These are phyloP conservation scores for Chaetodon auriga DNA, from an alignment of 2,113 vertebrate genomes.

Conservation along the genomic window DNA sequence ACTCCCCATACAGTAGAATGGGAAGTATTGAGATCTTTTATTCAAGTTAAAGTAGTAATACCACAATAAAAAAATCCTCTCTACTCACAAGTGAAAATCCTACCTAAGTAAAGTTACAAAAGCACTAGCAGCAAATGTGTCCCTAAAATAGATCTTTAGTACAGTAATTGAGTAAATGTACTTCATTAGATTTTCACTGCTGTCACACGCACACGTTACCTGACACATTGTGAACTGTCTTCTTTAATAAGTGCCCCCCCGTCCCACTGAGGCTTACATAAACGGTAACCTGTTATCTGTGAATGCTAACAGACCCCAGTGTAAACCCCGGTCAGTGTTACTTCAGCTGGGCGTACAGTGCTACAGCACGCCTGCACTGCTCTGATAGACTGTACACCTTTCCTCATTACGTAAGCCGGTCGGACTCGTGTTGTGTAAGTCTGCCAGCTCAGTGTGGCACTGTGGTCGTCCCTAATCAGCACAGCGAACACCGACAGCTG, in stretches of 20 bases:
- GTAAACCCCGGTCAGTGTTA: not conserved
- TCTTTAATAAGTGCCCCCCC: not conserved
- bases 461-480: constrained; percentile 36
- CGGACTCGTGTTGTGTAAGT: constrained; percentile 30
- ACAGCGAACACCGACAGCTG: constrained; percentile 16
- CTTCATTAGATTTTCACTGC: not conserved
- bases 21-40: too few species aligned
- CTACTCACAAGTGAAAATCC: too few species aligned
- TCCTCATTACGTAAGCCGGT: constrained; percentile 8
- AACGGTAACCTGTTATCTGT: not conserved
- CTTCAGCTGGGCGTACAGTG: constrained; percentile 2
- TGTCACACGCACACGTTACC: not conserved
- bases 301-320: not conserved
- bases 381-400: constrained; percentile 23
- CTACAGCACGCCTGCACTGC: constrained; percentile 5
- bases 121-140: too few species aligned
- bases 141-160: not conserved
- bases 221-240: not conserved
- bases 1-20: too few species aligned
- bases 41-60: too few species aligned
- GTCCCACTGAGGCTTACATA: not conserved
- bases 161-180: not conserved
- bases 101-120: too few species aligned
- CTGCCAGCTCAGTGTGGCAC: constrained; percentile 41
- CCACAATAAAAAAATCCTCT: too few species aligned